Evolutionary conservation across 1,140 invertebrate genomes (phyloP).

Genomic region (Papilio dardanus): DNA sequence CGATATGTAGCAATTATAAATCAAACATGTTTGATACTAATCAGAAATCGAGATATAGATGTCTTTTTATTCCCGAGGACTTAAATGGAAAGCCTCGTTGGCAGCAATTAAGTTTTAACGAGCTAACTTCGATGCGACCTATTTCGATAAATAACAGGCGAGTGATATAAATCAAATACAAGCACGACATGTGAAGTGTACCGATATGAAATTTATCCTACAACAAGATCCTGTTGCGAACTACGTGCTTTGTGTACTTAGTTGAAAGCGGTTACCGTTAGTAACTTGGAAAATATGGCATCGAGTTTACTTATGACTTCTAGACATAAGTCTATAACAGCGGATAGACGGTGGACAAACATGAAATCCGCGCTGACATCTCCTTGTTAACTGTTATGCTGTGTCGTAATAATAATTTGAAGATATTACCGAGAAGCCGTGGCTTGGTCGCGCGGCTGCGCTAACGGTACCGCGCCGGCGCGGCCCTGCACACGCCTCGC

Average conservation of each 20-base stretch:
- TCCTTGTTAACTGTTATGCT: slow-evolving; percentile 31
- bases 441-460: slow-evolving; percentile 49
- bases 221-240: slow-evolving; percentile 30
- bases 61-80: slow-evolving; percentile 11
- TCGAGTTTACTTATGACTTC: neutral
- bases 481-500: slow-evolving; percentile 67
- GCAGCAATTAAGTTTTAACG: slow-evolving; percentile 19
- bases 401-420: slow-evolving; percentile 34
- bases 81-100: slow-evolving; percentile 24
- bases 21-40: neutral
- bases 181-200: slow-evolving; percentile 8
- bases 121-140: slow-evolving; percentile 13
- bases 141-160: slow-evolving; percentile 7
- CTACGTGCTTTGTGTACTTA: slow-evolving; percentile 33
- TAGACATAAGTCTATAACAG: neutral
- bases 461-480: slow-evolving; percentile 68
- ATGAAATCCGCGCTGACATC: slow-evolving; percentile 10
- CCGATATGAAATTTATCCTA: slow-evolving; percentile 10
- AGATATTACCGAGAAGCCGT: slow-evolving; percentile 37
- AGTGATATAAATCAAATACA: slow-evolving; percentile 12
- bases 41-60: slow-evolving; percentile 9
- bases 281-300: slow-evolving; percentile 5
- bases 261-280: slow-evolving; percentile 30
- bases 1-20: neutral
- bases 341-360: neutral